Evolutionary conservation across 1,140 invertebrate species (phyloP).

Genomic region (Brachionus calyciflorus): DNA sequence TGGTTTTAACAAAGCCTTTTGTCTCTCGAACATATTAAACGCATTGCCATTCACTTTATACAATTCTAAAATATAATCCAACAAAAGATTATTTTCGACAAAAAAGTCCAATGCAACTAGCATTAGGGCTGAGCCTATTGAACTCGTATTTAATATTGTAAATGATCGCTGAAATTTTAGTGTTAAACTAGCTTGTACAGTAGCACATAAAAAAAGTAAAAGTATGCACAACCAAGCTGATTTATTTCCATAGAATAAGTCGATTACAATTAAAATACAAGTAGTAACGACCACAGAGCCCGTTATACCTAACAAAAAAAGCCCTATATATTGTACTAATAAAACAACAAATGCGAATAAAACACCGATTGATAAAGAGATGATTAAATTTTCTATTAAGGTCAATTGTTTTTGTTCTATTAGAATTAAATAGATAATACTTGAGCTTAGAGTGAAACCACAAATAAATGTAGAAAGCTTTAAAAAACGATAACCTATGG

Average conservation of each 20-base stretch:
- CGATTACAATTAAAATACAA: constrained; percentile 27
- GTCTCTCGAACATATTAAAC: constrained; percentile 37
- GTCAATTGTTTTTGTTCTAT: constrained; percentile 40
- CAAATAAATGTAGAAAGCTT: constrained; percentile 34
- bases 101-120: constrained; percentile 35
- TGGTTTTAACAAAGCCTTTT: constrained; percentile 33
- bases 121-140: constrained; percentile 18
- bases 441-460: constrained; percentile 32
- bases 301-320: constrained; percentile 29
- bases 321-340: constrained; percentile 33
- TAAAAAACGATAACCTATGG: constrained; percentile 28
- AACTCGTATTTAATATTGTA: constrained; percentile 24
- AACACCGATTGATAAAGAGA: constrained; percentile 43
- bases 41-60: constrained; percentile 28
- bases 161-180: constrained; percentile 29
- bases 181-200: not conserved
- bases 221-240: constrained; percentile 42
- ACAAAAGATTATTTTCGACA: constrained; percentile 38
- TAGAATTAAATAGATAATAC: constrained; percentile 45
- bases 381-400: constrained; percentile 40
- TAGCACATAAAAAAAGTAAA: constrained; percentile 22
- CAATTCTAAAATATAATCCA: constrained; percentile 43
- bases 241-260: constrained; percentile 41
- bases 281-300: constrained; percentile 12
- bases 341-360: constrained; percentile 35